Base-by-base conservation (phyloP, 2,888 invertebrate genomes). In the Octodonta nipae region DNA sequence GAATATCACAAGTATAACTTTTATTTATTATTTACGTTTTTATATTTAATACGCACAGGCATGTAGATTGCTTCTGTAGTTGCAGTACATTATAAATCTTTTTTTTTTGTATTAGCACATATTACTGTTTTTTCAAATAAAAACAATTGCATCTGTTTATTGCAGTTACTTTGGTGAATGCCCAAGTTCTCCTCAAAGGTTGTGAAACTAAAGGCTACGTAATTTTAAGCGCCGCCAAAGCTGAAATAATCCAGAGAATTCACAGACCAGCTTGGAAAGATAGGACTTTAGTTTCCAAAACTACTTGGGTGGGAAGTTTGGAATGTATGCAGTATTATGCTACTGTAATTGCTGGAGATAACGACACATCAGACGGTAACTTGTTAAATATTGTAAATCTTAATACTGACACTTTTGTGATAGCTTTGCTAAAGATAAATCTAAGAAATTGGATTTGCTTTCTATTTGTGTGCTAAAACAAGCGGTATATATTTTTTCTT, bases 321-420 rank as follows among this genome's bases (percentile, higher is more conserved):
- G 86, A 88, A 54, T 92, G 95, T 62, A 92, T 98, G 91, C 96
- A 96, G 73, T 98, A 98, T 67, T 98, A 96, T 66, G 96, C 96
- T 7, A 98, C 98, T 5, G 92, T 96, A 28, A 84, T 83, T 56
- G 86, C 85, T 3, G 75, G 75, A 16, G 76, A 78, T 52, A 70
- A 73, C 39, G 79, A 79, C 50, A 72, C 49, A n/a, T 41, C 41
- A 3, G 50, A 55, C 37, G 56, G 56, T 55, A 43, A 28, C 36
- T 38, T n/a, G 6, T 10, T 2, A 11, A 14, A n/a, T n/a, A n/a
- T n/a, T n/a, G n/a, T 12, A 14, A 13, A 14, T 15, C 26, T 11
- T 29, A 16, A 26, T 15, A 16, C 26, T 13, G 8, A 13, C 8
- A 17, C 6, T 20, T 11, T 6, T 13, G 7, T 11, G 15, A 11